A percentile compares a stretch with the other conserved stretches of the same genome.
Evolutionary conservation across 2,113 vertebrate genomes (phyloP).

Genomic region (Saccopteryx leptura): DNA sequence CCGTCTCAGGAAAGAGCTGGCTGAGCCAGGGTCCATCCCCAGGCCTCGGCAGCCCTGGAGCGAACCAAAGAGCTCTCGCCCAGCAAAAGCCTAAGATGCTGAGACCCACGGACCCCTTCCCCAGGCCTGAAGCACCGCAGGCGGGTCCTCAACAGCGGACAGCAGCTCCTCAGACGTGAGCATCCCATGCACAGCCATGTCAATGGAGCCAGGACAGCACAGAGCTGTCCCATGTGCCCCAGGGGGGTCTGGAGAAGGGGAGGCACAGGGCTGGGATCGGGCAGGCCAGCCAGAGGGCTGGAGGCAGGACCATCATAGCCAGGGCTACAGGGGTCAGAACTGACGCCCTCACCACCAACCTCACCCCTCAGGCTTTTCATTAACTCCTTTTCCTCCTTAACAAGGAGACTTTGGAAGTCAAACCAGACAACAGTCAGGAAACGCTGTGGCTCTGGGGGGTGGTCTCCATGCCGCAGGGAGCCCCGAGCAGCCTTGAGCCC

Average conservation of each 20-base stretch:
- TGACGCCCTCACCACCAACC: neutral
- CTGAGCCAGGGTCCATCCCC: neutral
- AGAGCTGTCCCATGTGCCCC: neutral
- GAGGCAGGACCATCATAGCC: neutral
- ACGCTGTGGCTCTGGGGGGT: neutral
- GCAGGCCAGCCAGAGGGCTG: neutral
- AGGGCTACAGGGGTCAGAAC: neutral
- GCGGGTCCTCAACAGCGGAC: neutral
- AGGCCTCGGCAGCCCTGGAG: neutral
- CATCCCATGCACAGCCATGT: neutral
- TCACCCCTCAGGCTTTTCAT: neutral
- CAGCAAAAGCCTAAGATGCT: neutral
- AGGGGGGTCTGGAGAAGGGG: too few species aligned
- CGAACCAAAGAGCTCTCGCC: neutral
- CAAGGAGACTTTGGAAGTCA: neutral
- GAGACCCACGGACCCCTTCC: neutral
- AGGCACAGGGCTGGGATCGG: neutral
- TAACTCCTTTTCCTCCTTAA: neutral
- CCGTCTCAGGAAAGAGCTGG: neutral
- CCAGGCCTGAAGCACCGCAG: too few species aligned
- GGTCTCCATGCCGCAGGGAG: neutral
- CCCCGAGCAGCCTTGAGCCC: neutral
- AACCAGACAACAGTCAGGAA: constrained; percentile 4
- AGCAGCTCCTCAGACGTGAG: neutral
- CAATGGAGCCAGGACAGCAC: neutral